Evolutionary conservation across 2,113 vertebrate species (phyloP).

Genomic region (Paradoxurus hermaphroditus): DNA sequence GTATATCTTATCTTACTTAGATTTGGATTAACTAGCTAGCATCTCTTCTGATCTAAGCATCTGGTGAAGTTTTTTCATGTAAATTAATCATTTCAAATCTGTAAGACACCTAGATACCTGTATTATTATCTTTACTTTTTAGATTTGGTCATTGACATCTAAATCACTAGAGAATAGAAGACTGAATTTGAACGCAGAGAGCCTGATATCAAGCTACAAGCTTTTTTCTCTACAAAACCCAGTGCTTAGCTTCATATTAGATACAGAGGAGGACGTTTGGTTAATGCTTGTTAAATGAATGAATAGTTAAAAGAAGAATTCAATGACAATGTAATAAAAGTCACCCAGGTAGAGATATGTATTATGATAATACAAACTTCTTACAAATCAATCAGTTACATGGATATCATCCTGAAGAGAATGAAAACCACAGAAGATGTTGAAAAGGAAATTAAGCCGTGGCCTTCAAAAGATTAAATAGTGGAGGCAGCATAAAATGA

Average conservation of each 20-base stretch:
- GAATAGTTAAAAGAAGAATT: neutral
- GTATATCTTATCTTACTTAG: neutral
- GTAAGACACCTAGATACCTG: neutral
- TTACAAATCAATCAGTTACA: neutral
- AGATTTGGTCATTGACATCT: neutral
- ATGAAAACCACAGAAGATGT: neutral
- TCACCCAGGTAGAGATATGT: neutral
- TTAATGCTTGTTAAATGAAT: conserved; percentile 3
- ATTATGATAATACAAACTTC: neutral
- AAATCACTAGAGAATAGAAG: neutral
- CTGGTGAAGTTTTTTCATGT: neutral
- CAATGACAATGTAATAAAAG: conserved; percentile 22
- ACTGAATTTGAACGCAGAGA: neutral
- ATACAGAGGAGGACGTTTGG: neutral
- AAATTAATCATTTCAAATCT: neutral
- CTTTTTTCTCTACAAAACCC: neutral
- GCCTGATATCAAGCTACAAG: neutral
- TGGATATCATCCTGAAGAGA: neutral
- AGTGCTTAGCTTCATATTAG: neutral
- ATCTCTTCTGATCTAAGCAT: neutral
- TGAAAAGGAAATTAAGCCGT: conserved; percentile 19
- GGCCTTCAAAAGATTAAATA: neutral
- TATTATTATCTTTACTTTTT: neutral
- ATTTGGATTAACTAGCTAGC: neutral
- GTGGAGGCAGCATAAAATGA: neutral